A percentile compares a stretch with the other conserved stretches of the same genome.
Evolutionary conservation across 2,113 vertebrate species (phyloP).

Genomic region (Nerophis ophidion): DNA sequence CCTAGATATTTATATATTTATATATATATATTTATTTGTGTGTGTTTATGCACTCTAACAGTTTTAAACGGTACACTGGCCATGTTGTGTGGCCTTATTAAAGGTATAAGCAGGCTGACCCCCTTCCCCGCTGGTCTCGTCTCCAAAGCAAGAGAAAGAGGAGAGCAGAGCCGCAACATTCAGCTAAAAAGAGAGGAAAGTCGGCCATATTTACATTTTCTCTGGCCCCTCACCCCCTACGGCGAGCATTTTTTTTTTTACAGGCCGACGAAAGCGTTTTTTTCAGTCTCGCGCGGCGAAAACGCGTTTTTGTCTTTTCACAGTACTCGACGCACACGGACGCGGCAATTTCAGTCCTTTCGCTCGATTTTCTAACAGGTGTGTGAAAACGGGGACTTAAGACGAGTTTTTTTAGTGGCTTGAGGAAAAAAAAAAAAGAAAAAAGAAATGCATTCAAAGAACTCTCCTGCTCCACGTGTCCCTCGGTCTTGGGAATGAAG

Average conservation of each 20-base stretch:
- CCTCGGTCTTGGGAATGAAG: slow-evolving; percentile 19
- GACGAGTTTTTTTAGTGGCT: slow-evolving; percentile 25
- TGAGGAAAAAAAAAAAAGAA: background rate
- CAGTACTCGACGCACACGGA: slow-evolving; percentile 55
- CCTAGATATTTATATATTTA: slow-evolving; percentile 35
- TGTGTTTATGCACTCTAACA: slow-evolving; percentile 51
- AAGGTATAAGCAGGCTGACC: slow-evolving; percentile 63
- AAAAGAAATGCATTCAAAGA: slow-evolving; percentile 10
- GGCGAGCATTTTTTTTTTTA: slow-evolving; percentile 36
- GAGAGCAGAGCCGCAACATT: slow-evolving; percentile 17
- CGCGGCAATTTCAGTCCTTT: slow-evolving; percentile 15
- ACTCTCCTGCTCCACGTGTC: slow-evolving; percentile 21
- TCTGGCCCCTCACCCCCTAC: background rate
- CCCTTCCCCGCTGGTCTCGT: slow-evolving; percentile 25
- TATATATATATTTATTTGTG: slow-evolving; percentile 18
- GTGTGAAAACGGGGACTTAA: slow-evolving; percentile 17
- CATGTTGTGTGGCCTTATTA: slow-evolving; percentile 52
- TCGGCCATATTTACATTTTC: slow-evolving; percentile 49
- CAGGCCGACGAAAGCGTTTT: slow-evolving; percentile 34
- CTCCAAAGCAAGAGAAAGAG: slow-evolving; percentile 54
- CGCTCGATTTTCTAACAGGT: slow-evolving; percentile 1
- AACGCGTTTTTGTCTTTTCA: slow-evolving; percentile 37
- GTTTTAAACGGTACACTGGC: slow-evolving; percentile 62
- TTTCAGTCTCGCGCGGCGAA: slow-evolving; percentile 24
- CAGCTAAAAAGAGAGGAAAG: background rate